phyloP scores from a whole-genome alignment of 2,797 vertebrate species.

The Threskiornis aethiopicus region DNA sequence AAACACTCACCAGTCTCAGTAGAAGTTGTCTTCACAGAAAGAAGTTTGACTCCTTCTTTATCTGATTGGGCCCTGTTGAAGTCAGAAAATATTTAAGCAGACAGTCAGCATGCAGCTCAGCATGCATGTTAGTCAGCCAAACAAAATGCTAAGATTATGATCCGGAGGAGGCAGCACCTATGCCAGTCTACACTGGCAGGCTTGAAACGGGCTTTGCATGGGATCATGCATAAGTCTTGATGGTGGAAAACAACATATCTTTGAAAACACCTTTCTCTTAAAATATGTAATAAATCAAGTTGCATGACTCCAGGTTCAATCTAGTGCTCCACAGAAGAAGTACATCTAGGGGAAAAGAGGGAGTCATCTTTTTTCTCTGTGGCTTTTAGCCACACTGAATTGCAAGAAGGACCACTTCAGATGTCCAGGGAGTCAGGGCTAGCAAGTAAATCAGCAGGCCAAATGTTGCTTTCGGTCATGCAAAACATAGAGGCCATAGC shows the following conservation, averaged over 20 bases:
- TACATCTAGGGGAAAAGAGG: not conserved
- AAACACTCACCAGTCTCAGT: slow-evolving; percentile 85
- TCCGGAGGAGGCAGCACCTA: not conserved
- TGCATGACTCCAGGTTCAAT: not conserved
- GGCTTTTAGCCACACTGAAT: not conserved
- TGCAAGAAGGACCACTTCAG: not conserved
- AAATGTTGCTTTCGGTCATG: not conserved
- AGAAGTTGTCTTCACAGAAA: slow-evolving; percentile 89
- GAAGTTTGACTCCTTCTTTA: slow-evolving; percentile 93
- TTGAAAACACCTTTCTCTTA: not conserved
- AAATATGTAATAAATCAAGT: not conserved
- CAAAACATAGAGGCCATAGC: not conserved
- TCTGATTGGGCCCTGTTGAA: slow-evolving; percentile 83
- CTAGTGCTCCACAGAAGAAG: not conserved
- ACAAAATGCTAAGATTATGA: not conserved
- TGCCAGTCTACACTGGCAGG: not conserved
- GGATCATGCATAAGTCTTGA: not conserved
- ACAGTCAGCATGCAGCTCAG: not conserved
- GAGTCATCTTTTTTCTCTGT: not conserved
- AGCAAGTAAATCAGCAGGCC: not conserved
- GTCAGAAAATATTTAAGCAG: slow-evolving; percentile 63
- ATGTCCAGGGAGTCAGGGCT: not conserved
- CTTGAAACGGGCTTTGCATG: not conserved
- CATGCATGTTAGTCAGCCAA: not conserved
- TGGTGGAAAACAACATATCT: not conserved